phyloP scores from a whole-genome alignment of 30 jellyfish, hydroid and myxozoan genomes.

The Aurelia aurita region DNA sequence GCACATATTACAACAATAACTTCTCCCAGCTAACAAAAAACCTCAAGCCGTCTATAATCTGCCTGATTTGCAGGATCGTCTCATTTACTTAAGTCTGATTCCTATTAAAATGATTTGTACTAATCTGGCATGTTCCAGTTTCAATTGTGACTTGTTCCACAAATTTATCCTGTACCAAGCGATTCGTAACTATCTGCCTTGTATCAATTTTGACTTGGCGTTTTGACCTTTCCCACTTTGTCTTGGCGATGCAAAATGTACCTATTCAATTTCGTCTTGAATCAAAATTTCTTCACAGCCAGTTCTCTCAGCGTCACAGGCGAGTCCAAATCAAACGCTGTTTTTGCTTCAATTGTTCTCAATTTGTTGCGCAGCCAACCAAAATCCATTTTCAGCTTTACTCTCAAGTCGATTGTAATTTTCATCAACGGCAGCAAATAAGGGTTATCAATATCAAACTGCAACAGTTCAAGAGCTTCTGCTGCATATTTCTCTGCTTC shows the following conservation, averaged over 20 bases:
- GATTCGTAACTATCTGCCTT: too few relatives aligned
- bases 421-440: constrained; percentile 78
- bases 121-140: too few relatives aligned
- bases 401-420: constrained; percentile 72
- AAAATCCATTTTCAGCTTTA: constrained; percentile 60
- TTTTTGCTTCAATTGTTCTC: constrained; percentile 46
- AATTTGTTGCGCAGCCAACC: constrained; percentile 46
- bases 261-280: not conserved
- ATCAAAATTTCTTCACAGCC: constrained; percentile 68
- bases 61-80: too few relatives aligned
- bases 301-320: constrained; percentile 75
- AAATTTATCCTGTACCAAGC: too few relatives aligned
- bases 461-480: constrained; percentile 77
- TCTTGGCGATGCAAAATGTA: not conserved
- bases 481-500: constrained; percentile 82
- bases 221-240: not conserved
- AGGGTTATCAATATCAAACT: constrained; percentile 55
- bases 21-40: too few relatives aligned
- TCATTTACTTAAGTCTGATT: too few relatives aligned
- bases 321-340: constrained; percentile 65
- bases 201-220: too few relatives aligned
- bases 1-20: too few relatives aligned
- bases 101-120: too few relatives aligned
- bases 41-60: too few relatives aligned
- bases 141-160: too few relatives aligned